Conservation (phyloP, 2,113 vertebrate genomes). For the Bothrops jararaca region DNA sequence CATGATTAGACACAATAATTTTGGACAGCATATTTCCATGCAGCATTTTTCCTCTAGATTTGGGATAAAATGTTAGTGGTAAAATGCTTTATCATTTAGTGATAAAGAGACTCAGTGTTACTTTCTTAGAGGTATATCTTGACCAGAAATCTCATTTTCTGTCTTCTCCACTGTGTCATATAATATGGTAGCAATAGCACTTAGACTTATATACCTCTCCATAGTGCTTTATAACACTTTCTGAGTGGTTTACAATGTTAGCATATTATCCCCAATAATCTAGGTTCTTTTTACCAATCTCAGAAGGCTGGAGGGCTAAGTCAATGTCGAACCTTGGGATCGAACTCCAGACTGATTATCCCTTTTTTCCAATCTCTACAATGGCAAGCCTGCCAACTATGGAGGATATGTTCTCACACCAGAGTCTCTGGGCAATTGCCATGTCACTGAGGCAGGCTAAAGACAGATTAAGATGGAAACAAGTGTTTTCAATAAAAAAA, state of each 20-base stretch:
- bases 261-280: not conserved
- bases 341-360: not conserved
- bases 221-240: not conserved
- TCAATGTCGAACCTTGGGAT: not conserved
- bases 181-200: not conserved
- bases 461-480: not conserved
- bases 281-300: not conserved
- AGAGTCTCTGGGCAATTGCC: not conserved
- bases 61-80: not conserved
- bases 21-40: not conserved
- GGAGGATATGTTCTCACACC: not conserved
- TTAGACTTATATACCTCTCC: not conserved
- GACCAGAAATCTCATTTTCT: not conserved
- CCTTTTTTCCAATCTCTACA: not conserved
- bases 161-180: not conserved
- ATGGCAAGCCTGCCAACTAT: not conserved
- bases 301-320: not conserved
- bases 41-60: not conserved
- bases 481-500: too few relatives aligned
- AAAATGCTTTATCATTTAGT: not conserved
- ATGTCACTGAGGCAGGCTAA: not conserved
- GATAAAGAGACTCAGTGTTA: not conserved
- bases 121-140: not conserved
- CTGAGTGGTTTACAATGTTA: not conserved
- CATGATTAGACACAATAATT: not conserved